Evolutionary conservation across 2,113 vertebrate genomes (phyloP).

Genomic region (Lampris megalopsis): DNA sequence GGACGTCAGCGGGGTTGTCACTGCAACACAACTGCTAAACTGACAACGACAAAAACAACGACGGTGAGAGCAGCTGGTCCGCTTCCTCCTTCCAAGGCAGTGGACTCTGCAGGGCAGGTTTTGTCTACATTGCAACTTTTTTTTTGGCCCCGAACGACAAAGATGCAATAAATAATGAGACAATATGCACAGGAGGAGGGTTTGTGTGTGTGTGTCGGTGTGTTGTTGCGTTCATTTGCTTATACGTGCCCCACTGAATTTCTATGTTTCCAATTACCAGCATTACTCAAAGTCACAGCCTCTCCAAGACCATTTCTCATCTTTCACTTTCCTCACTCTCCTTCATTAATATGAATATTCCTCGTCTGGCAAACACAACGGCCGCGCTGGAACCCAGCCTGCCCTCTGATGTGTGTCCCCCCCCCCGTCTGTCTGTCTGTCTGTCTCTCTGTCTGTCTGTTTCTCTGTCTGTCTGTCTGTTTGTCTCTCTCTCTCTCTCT

Average conservation of each 20-base stretch:
- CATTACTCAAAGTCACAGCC: constrained; percentile 81
- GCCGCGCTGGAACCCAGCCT: constrained; percentile 29
- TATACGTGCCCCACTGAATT: constrained; percentile 72
- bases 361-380: constrained; percentile 59
- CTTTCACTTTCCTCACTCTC: constrained; percentile 72
- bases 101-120: constrained; percentile 48
- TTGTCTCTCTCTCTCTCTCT: constrained; percentile 17
- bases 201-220: constrained; percentile 6
- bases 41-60: constrained; percentile 43
- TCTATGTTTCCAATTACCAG: constrained; percentile 77
- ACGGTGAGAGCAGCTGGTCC: constrained; percentile 44
- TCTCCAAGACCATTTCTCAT: constrained; percentile 73
- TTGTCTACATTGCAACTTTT: constrained; percentile 66
- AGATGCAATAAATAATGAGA: constrained; percentile 70
- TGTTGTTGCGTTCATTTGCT: constrained; percentile 66
- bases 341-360: constrained; percentile 80
- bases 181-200: constrained; percentile 26
- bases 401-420: constrained; percentile 59
- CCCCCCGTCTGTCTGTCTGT: too few species aligned
- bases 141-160: constrained; percentile 49
- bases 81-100: constrained; percentile 37
- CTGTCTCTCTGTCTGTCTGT: not conserved
- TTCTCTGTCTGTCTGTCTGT: not conserved
- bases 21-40: constrained; percentile 68
- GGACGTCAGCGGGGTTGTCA: constrained; percentile 58